A percentile compares a stretch with the other conserved stretches of the same genome.
phyloP scores from a whole-genome alignment of 2,888 invertebrate genomes.

The Drosophila anomalata region DNA sequence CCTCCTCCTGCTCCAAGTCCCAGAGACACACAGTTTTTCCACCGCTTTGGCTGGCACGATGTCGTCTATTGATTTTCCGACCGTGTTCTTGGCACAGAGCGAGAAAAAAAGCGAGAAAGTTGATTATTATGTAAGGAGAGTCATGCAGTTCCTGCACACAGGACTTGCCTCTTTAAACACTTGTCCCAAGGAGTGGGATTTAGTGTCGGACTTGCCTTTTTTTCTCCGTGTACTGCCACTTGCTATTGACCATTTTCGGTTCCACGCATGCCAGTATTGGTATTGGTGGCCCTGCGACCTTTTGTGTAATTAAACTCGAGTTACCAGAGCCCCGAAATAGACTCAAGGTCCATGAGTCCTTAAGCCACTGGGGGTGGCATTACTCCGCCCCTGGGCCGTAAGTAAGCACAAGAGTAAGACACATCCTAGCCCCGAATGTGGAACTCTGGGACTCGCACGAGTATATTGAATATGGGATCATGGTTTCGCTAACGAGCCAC shows the following conservation, averaged over 20 bases:
- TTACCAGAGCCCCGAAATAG: constrained; percentile 56
- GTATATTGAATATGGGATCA: constrained; percentile 9
- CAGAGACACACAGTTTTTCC: constrained; percentile 45
- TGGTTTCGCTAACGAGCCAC: constrained; percentile 6
- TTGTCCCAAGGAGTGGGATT: background rate
- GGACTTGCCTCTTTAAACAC: background rate
- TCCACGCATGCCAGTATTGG: constrained; percentile 14
- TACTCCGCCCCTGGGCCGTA: constrained; percentile 6
- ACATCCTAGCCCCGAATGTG: constrained; percentile 1
- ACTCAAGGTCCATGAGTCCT: constrained; percentile 45
- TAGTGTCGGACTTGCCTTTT: background rate
- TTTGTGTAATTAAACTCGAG: constrained; percentile 61
- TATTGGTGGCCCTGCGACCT: constrained; percentile 29
- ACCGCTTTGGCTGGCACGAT: constrained; percentile 45
- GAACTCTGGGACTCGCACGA: constrained; percentile 3
- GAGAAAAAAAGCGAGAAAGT: constrained; percentile 2
- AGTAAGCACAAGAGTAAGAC: constrained; percentile 26
- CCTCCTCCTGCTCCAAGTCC: constrained; percentile 24
- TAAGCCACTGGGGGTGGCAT: constrained; percentile 29
- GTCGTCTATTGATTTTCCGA: constrained; percentile 64
- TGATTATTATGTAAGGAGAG: background rate
- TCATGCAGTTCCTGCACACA: background rate
- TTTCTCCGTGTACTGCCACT: constrained; percentile 1
- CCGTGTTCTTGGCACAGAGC: constrained; percentile 42
- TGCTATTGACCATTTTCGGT: constrained; percentile 19